A percentile compares a stretch with the other conserved stretches of the same genome.
Evolutionary conservation across 2,888 invertebrate genomes (phyloP).

Genomic region (Lathronympha strigana): DNA sequence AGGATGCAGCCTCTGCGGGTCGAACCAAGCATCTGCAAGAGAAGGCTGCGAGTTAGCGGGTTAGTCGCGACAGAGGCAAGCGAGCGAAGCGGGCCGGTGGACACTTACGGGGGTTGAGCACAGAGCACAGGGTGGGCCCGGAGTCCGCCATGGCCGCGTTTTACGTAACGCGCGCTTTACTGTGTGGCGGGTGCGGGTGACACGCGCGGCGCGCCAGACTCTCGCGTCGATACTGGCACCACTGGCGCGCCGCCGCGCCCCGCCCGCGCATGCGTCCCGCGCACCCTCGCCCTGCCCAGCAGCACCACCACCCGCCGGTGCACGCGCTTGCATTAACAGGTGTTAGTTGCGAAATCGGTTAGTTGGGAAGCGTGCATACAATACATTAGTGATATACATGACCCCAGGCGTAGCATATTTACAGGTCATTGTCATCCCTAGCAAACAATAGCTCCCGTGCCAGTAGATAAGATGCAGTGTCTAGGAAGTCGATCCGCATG

Average conservation of each 20-base stretch:
- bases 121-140: conserved; percentile 79
- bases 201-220: conserved; percentile 82
- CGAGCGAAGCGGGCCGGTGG: conserved; percentile 63
- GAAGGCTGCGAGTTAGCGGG: conserved; percentile 84
- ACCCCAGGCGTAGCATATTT: conserved; percentile 13
- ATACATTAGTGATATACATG: conserved; percentile 12
- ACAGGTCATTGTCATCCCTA: conserved; percentile 1
- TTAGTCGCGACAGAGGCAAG: conserved; percentile 80
- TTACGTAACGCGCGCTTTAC: conserved; percentile 75
- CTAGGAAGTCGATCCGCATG: neutral
- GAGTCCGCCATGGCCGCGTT: conserved; percentile 76
- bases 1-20: conserved; percentile 95
- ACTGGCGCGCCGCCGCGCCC: conserved; percentile 62
- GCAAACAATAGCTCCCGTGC: neutral
- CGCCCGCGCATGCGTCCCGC: conserved; percentile 52
- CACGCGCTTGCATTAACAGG: conserved; percentile 41
- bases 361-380: conserved; percentile 36
- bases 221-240: conserved; percentile 82
- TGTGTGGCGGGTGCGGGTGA: conserved; percentile 60
- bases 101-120: conserved; percentile 79
- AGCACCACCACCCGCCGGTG: conserved; percentile 28
- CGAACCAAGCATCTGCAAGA: conserved; percentile 97
- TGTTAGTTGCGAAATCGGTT: conserved; percentile 41
- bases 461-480: neutral
- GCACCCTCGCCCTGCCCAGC: conserved; percentile 46